These are phyloP conservation scores for Homalodisca vitripennis DNA, from an alignment of 1,140 invertebrate genomes.

Conservation along the genomic window DNA sequence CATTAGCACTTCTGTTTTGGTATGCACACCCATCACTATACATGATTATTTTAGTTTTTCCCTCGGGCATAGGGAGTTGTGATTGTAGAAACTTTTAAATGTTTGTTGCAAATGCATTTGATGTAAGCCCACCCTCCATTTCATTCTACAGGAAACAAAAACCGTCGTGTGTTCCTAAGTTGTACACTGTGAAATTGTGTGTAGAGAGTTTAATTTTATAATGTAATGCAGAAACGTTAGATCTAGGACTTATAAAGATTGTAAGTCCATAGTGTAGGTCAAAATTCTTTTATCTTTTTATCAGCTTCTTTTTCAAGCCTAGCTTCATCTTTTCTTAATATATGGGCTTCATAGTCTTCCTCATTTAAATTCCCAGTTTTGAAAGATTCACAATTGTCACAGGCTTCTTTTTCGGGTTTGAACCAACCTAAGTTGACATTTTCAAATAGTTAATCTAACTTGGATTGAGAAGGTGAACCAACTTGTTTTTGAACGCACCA, in stretches of 20 bases:
- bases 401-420: conserved; percentile 47
- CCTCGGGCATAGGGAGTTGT: conserved; percentile 23
- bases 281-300: conserved; percentile 32
- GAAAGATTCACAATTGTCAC: conserved; percentile 44
- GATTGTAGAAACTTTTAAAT: conserved; percentile 13
- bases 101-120: conserved; percentile 35
- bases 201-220: conserved; percentile 29
- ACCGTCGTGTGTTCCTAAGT: conserved; percentile 24
- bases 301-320: conserved; percentile 40
- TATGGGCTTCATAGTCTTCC: conserved; percentile 42
- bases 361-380: conserved; percentile 44
- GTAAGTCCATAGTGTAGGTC: conserved; percentile 42
- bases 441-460: conserved; percentile 38
- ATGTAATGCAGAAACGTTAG: conserved; percentile 17
- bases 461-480: conserved; percentile 20
- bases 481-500: conserved; percentile 29
- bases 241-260: conserved; percentile 29
- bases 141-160: conserved; percentile 43
- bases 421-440: conserved; percentile 43
- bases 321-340: conserved; percentile 39
- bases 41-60: no score
- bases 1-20: no score
- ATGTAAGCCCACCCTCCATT: conserved; percentile 37
- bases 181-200: conserved; percentile 31
- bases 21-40: no score